A percentile compares a stretch with the other conserved stretches of the same genome.
These are phyloP conservation scores for Colletes gigas DNA, from an alignment of 1,140 invertebrate species.

Conservation along the genomic window DNA sequence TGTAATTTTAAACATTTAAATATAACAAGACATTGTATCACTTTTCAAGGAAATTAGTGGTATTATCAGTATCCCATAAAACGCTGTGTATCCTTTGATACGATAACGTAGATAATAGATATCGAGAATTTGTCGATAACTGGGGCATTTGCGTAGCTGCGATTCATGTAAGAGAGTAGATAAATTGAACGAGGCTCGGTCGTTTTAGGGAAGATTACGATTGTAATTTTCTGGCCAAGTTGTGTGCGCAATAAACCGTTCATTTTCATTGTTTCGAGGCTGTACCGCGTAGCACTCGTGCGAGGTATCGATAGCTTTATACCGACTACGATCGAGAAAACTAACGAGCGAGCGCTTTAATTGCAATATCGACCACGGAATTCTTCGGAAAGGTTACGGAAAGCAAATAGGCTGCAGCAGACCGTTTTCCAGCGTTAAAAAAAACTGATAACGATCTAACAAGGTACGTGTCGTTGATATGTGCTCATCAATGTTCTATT, in stretches of 20 bases:
- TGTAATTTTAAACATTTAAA: too few species aligned
- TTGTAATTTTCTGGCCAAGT: background rate
- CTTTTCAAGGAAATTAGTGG: too few species aligned
- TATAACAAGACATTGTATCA: too few species aligned
- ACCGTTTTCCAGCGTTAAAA: conserved; percentile 2
- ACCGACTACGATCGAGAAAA: conserved; percentile 9
- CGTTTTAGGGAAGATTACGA: background rate
- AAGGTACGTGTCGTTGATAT: background rate
- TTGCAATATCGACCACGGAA: conserved; percentile 44
- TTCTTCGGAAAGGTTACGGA: background rate
- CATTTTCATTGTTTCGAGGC: background rate
- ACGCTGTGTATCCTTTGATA: too few species aligned
- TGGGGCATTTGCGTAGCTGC: too few species aligned
- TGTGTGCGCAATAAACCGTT: background rate
- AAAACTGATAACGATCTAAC: conserved; percentile 21
- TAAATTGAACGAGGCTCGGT: background rate
- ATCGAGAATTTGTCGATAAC: background rate
- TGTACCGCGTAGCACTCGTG: background rate
- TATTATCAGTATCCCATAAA: too few species aligned
- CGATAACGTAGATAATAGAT: too few species aligned
- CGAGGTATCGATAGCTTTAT: conserved; percentile 34
- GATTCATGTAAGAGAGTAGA: background rate
- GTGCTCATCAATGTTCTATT: conserved; percentile 2
- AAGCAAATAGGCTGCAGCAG: background rate
- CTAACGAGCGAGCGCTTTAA: conserved; percentile 59